Percentiles rank a stretch among this genome's conserved stretches.
Evolutionary conservation across 2,113 vertebrate species (phyloP).

Genomic region (Brachypodius melanocephalos): DNA sequence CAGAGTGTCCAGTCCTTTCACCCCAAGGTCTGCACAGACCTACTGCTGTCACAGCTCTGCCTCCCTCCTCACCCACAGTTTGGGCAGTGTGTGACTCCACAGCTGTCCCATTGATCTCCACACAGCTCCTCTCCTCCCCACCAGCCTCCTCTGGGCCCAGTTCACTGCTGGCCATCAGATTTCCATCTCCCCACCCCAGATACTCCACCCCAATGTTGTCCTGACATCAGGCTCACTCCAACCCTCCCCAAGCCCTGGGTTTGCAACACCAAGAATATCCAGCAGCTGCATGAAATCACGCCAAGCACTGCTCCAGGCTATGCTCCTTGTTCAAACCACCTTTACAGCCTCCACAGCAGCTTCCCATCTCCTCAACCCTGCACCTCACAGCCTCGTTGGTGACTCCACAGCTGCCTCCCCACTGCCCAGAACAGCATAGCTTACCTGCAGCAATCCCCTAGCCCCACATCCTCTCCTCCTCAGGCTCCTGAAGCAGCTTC

Average conservation of each 20-base stretch:
- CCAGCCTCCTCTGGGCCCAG: not conserved
- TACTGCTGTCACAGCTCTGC: not conserved
- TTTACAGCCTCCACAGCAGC: not conserved
- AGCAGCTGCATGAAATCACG: fast-evolving
- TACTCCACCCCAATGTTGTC: fast-evolving
- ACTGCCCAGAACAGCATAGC: not conserved
- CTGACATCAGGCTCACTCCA: fast-evolving
- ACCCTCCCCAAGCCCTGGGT: not conserved
- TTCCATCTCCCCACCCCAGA: not conserved
- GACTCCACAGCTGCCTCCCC: not conserved
- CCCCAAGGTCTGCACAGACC: not conserved
- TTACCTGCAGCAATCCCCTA: not conserved
- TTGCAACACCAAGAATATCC: not conserved
- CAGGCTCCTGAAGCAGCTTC: not conserved
- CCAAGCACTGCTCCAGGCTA: fast-evolving
- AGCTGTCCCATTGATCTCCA: not conserved
- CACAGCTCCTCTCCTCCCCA: not conserved
- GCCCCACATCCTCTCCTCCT: not conserved
- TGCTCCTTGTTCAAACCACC: not conserved
- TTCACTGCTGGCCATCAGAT: not conserved
- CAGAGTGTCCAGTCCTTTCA: not conserved
- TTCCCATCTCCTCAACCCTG: not conserved
- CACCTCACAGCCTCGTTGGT: not conserved
- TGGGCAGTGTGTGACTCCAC: fast-evolving
- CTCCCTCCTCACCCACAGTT: fast-evolving